These are phyloP conservation scores for Drosophila suboccidentalis DNA, from an alignment of 2,888 invertebrate species.

Conservation along the genomic window DNA sequence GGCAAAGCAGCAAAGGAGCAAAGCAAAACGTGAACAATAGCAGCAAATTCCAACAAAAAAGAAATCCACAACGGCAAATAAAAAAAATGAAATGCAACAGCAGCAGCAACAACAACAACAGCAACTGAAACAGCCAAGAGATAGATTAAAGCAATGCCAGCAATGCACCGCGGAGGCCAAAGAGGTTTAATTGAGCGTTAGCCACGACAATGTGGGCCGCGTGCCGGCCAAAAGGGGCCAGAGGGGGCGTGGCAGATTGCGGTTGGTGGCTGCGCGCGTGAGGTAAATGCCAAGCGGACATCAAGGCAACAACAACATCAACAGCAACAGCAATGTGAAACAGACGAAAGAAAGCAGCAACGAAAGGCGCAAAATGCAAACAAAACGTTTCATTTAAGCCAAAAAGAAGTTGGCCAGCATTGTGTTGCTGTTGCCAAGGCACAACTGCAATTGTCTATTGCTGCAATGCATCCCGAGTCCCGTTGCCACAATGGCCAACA, in stretches of 20 bases:
- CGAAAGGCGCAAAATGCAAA: slow-evolving; percentile 35
- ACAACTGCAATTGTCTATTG: slow-evolving; percentile 48
- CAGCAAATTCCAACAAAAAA: slow-evolving; percentile 33
- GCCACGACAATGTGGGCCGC: slow-evolving; percentile 29
- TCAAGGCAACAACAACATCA: slow-evolving; percentile 9
- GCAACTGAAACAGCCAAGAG: slow-evolving; percentile 35
- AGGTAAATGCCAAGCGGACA: slow-evolving; percentile 56
- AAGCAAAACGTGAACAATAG: slow-evolving; percentile 45
- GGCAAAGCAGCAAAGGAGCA: slow-evolving; percentile 35
- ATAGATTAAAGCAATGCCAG: slow-evolving; percentile 61
- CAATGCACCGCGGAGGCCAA: slow-evolving; percentile 33
- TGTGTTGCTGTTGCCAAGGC: slow-evolving; percentile 31
- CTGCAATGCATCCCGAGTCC: slow-evolving; percentile 38
- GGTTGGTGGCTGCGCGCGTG: slow-evolving; percentile 54
- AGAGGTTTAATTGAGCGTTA: slow-evolving; percentile 69
- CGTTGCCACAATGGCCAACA: slow-evolving; percentile 42
- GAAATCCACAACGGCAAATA: slow-evolving; percentile 15
- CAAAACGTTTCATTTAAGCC: slow-evolving; percentile 62
- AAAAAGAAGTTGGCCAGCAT: slow-evolving; percentile 54
- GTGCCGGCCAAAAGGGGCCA: slow-evolving; percentile 8
- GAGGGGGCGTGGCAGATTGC: slow-evolving; percentile 32
- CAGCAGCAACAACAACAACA: slow-evolving; percentile 22
- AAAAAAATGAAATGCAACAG: slow-evolving; percentile 16
- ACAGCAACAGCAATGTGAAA: background rate
- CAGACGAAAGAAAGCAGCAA: slow-evolving; percentile 15